Base-by-base conservation (phyloP, 2,113 vertebrate species). In the Nannobrachium achirus region DNA sequence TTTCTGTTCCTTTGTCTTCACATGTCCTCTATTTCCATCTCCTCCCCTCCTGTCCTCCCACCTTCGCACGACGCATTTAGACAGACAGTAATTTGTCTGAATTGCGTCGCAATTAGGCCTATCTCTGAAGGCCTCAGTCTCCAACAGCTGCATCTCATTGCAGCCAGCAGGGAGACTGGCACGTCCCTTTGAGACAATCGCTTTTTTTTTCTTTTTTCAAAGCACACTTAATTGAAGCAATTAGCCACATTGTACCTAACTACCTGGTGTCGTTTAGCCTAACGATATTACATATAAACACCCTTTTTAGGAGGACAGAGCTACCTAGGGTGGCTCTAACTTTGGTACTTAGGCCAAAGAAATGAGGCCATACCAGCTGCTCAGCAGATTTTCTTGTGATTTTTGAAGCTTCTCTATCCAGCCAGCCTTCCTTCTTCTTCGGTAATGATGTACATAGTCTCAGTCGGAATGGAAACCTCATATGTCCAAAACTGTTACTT, bases 201-300 rank as follows among this genome's bases (percentile, higher is more conserved):
- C 25, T 25, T 25, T 33, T 33, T 33, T 33, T 33, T 33, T 33
- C 25, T 33, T 80, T 87, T 82, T 81, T 81, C 70, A 75, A 78
- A 79, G 83, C 78, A 84, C 78, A 84, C 82, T 73, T 86, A 79
- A 81, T 90, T 78, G 75, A 51, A 84, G 73, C 75, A 81, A 87
- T 88, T 88, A 88, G 79, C 60, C 56, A 80, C 88, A 88, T 80
- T 85, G 83, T 79, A 84, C 75, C 64, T 73, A 73, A 84, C 81
- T 77, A 78, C 75, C 73, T 78, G 61, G 77, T 89, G 82, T 82
- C 69, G 39, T 90, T 86, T 83, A 79, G 38, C 58, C 71, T 88
- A 84, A 87, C 85, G 63, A 81, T 86, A 84, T 87, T 86, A 84
- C 75, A 78, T 78, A 69, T 65, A 82, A 90, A 85, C 78, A 86